Conservation (phyloP, 2,113 vertebrate genomes). For the Crotalus horridus region DNA sequence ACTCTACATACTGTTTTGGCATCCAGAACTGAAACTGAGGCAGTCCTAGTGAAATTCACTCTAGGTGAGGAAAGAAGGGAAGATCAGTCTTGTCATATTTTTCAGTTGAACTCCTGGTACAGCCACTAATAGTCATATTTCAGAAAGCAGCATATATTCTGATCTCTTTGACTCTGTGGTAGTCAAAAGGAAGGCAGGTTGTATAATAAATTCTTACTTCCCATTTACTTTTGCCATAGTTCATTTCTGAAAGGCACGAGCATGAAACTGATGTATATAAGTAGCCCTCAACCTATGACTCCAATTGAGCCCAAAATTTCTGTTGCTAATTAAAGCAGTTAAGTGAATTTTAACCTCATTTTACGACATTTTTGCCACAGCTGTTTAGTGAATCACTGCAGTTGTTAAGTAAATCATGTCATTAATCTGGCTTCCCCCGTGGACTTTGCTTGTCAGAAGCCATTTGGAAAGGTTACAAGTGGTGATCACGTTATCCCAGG, state of each 20-base stretch:
- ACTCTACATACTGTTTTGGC: neutral
- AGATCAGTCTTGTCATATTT: neutral
- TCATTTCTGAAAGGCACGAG: neutral
- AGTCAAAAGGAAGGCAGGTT: neutral
- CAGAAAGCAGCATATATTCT: neutral
- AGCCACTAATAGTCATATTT: conserved; percentile 3
- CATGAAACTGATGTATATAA: neutral
- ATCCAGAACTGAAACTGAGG: neutral
- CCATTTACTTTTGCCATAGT: neutral
- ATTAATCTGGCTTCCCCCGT: neutral
- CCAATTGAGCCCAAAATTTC: neutral
- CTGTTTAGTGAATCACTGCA: neutral
- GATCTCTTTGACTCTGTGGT: neutral
- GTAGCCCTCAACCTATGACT: neutral
- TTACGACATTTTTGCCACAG: neutral
- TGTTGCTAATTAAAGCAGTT: neutral
- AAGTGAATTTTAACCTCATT: neutral
- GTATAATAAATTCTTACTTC: no score
- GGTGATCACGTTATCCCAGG: neutral
- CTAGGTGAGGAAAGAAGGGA: neutral
- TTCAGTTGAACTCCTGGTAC: neutral
- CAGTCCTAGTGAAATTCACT: no score
- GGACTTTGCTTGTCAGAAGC: neutral
- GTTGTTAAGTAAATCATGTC: neutral
- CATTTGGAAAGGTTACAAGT: neutral